A percentile compares a stretch with the other conserved stretches of the same genome.
These are phyloP conservation scores for Nycticryphes semicollaris DNA, from an alignment of 2,113 vertebrate genomes.

Conservation along the genomic window DNA sequence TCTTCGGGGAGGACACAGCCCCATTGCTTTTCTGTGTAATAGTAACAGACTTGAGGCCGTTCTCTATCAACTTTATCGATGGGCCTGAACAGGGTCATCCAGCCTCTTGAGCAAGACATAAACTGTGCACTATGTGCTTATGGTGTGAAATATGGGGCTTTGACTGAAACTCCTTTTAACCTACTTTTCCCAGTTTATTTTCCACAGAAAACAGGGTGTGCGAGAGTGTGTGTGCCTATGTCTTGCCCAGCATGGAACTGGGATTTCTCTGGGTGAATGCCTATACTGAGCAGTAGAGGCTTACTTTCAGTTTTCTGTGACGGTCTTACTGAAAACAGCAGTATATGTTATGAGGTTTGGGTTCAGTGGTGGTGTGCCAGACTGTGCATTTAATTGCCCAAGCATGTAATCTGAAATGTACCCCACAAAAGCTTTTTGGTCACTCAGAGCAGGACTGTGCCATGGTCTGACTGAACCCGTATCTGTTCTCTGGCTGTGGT, in stretches of 20 bases:
- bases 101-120: not conserved
- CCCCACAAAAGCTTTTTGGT: not conserved
- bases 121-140: not conserved
- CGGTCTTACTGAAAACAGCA: not conserved
- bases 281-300: not conserved
- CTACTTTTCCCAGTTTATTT: not conserved
- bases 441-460: not conserved
- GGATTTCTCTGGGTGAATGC: not conserved
- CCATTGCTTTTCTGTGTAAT: not conserved
- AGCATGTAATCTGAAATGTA: not conserved
- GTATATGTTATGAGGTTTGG: not conserved
- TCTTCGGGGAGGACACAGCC: not conserved
- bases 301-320: not conserved
- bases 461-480: not conserved
- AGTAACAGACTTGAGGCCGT: fast-evolving
- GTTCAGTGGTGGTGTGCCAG: not conserved
- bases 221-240: not conserved
- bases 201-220: not conserved
- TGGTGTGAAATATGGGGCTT: not conserved
- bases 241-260: not conserved
- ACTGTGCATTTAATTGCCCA: not conserved
- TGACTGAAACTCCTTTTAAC: not conserved
- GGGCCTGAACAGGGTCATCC: not conserved
- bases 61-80: not conserved
- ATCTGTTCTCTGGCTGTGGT: not conserved